phyloP scores from a whole-genome alignment of 2,113 vertebrate genomes.

The Leiothrix lutea region DNA sequence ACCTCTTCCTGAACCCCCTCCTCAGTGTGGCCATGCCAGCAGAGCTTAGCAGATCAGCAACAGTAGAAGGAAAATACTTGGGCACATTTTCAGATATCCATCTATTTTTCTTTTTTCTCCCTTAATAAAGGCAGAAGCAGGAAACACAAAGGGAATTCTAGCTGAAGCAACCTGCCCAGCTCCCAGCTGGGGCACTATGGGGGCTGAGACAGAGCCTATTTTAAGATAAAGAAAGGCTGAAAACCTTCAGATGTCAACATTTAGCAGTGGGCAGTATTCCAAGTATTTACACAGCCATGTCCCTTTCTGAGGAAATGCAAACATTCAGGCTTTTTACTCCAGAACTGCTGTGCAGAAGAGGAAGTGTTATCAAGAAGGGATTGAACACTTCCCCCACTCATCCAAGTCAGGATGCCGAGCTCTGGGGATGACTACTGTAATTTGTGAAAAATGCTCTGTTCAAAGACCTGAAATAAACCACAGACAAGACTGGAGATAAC shows the following conservation, averaged over 20 bases:
- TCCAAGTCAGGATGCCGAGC: fast-evolving
- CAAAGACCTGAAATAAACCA: background rate
- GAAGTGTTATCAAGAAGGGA: background rate
- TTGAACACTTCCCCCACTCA: background rate
- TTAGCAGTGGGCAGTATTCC: background rate
- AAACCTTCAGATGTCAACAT: background rate
- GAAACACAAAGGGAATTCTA: background rate
- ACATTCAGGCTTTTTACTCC: background rate
- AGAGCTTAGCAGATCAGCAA: background rate
- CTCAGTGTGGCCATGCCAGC: background rate
- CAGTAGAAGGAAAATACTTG: background rate
- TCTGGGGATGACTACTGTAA: background rate
- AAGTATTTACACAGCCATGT: background rate
- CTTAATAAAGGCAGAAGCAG: background rate
- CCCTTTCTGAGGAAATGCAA: background rate
- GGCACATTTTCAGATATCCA: background rate
- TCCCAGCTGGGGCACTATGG: background rate
- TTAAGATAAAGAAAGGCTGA: background rate
- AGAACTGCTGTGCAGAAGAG: background rate
- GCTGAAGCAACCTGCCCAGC: background rate
- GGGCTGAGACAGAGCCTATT: background rate
- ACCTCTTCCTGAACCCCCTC: background rate
- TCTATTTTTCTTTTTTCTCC: background rate
- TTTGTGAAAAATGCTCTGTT: background rate
- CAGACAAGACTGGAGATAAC: constrained; percentile 1